phyloP scores from a whole-genome alignment of 64 coral and sea anemone species.

The Montipora efflorescens region DNA sequence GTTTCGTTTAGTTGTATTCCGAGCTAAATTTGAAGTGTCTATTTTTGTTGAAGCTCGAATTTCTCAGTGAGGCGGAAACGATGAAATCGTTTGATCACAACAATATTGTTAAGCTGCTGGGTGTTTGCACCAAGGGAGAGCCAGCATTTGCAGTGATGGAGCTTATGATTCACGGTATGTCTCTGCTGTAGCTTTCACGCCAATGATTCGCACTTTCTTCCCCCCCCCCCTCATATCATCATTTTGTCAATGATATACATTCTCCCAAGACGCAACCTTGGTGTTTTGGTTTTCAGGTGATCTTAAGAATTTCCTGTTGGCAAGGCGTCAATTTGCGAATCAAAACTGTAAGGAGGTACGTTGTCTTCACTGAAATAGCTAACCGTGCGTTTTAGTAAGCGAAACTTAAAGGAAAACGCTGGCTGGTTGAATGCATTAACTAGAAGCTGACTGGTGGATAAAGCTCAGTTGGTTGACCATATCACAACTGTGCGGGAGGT shows the following conservation, averaged over 20 bases:
- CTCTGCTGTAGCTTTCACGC: not conserved
- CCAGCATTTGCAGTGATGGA: conserved; percentile 93
- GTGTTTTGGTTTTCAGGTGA: conserved; percentile 64
- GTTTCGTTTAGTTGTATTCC: not conserved
- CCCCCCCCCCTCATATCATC: not conserved
- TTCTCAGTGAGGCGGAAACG: conserved; percentile 90
- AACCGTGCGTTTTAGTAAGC: no score
- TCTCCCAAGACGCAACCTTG: not conserved
- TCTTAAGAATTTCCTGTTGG: conserved; percentile 81
- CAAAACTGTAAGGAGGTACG: conserved; percentile 84
- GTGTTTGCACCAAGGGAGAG: conserved; percentile 94
- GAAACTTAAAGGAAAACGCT: no score
- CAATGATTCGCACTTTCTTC: not conserved
- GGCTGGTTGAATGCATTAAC: no score
- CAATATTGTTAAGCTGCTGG: conserved; percentile 88
- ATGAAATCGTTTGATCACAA: conserved; percentile 93
- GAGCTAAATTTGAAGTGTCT: not conserved
- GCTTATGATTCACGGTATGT: conserved; percentile 87
- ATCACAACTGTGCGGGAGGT: no score
- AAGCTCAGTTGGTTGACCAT: no score
- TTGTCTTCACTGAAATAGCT: no score
- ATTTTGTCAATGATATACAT: not conserved
- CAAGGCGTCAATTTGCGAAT: conserved; percentile 85
- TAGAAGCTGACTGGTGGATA: no score
- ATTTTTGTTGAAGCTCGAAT: conserved; percentile 74